These are phyloP conservation scores for Plebejus melissa DNA, from an alignment of 2,888 invertebrate genomes.

Conservation along the genomic window DNA sequence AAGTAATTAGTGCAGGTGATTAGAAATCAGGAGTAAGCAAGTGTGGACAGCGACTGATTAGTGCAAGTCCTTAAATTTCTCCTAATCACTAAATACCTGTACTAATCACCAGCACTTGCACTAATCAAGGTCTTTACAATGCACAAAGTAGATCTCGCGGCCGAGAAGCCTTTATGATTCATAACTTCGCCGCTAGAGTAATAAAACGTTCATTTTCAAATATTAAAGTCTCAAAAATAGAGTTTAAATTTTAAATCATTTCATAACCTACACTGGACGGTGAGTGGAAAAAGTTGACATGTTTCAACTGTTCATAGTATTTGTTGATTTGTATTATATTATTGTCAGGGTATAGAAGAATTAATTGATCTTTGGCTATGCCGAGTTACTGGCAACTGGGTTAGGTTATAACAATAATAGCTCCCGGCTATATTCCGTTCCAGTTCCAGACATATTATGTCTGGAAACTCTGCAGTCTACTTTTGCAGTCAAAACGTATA, in stretches of 20 bases:
- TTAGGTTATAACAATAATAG: conserved; percentile 13
- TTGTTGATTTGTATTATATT: too few relatives aligned
- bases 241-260: background rate
- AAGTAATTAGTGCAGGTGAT: too few relatives aligned
- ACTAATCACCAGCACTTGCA: too few relatives aligned
- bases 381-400: conserved; percentile 11
- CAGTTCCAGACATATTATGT: background rate
- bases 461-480: background rate
- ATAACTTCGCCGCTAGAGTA: background rate
- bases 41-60: too few relatives aligned
- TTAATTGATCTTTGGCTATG: background rate
- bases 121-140: background rate
- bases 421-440: background rate
- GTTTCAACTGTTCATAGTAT: too few relatives aligned
- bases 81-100: too few relatives aligned
- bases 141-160: background rate
- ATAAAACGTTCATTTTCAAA: background rate
- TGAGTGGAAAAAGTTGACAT: background rate
- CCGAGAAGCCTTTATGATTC: background rate
- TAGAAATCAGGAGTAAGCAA: too few relatives aligned
- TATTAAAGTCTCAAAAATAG: background rate
- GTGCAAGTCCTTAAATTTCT: too few relatives aligned
- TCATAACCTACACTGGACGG: background rate
- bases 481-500: background rate
- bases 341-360: too few relatives aligned